These are phyloP conservation scores for Lepilemur ruficaudatus DNA, from an alignment of 2,797 vertebrate genomes.

Conservation along the genomic window DNA sequence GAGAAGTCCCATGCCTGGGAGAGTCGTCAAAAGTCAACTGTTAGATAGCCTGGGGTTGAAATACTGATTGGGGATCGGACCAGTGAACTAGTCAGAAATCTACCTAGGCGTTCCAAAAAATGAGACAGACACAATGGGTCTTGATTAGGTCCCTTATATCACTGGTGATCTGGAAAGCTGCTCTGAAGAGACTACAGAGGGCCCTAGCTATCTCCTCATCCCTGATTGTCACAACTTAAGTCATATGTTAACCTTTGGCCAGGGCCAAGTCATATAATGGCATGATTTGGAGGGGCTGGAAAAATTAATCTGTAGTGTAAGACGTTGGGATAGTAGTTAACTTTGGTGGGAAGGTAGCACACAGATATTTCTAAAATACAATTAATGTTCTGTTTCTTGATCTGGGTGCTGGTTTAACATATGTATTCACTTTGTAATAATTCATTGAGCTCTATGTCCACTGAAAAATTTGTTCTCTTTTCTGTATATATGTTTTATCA, in stretches of 20 bases:
- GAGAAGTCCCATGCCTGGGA: background rate
- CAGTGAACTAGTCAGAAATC: background rate
- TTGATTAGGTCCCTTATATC: background rate
- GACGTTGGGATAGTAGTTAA: background rate
- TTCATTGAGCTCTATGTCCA: background rate
- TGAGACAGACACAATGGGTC: background rate
- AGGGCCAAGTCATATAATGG: background rate
- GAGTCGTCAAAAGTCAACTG: background rate
- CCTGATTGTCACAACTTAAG: background rate
- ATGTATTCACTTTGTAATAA: background rate
- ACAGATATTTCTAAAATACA: background rate
- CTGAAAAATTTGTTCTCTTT: background rate
- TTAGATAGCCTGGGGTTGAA: background rate
- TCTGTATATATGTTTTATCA: background rate
- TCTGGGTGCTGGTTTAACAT: background rate
- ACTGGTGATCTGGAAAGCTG: background rate
- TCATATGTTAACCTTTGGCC: background rate
- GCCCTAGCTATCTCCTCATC: background rate
- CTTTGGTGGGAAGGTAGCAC: background rate
- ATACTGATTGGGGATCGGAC: background rate
- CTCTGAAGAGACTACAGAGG: background rate
- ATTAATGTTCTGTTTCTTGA: conserved; percentile 5
- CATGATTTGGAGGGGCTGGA: background rate
- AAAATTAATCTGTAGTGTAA: background rate
- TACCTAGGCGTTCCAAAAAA: background rate